Conservation (phyloP, 2,797 vertebrate species). For the Acestrorhynchus altus region DNA sequence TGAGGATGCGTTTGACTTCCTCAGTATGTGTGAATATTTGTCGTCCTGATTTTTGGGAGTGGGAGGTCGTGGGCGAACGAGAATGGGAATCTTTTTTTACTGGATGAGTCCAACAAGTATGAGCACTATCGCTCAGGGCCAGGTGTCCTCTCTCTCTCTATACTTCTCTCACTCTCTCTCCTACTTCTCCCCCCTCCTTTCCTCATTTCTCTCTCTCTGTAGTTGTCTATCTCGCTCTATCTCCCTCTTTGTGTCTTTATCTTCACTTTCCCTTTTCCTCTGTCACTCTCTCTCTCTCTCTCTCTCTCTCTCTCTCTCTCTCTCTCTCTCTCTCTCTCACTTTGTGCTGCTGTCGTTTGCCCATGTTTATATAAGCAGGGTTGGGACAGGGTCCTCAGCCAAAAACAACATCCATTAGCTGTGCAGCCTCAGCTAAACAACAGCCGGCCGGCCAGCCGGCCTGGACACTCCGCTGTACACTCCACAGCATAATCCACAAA, state of each 20-base stretch:
- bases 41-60: background rate
- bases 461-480: background rate
- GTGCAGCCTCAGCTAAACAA: slow-evolving; percentile 25
- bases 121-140: background rate
- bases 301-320: background rate
- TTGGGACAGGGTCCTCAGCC: slow-evolving; percentile 3
- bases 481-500: background rate
- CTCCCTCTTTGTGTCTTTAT: slow-evolving; percentile 41
- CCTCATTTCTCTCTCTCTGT: background rate
- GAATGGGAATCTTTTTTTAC: background rate
- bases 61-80: background rate
- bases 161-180: background rate
- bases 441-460: background rate
- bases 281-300: background rate
- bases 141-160: background rate
- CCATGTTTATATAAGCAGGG: slow-evolving; percentile 13
- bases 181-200: background rate
- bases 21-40: slow-evolving; percentile 2
- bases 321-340: slow-evolving; percentile 26
- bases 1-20: slow-evolving; percentile 18
- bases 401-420: slow-evolving; percentile 24
- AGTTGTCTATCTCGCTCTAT: slow-evolving; percentile 1
- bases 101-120: too few species aligned
- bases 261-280: background rate
- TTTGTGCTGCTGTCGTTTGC: slow-evolving; percentile 34